These are phyloP conservation scores for Caenorhabditis sp. DNA, from an alignment of 2,888 invertebrate genomes.

Conservation along the genomic window DNA sequence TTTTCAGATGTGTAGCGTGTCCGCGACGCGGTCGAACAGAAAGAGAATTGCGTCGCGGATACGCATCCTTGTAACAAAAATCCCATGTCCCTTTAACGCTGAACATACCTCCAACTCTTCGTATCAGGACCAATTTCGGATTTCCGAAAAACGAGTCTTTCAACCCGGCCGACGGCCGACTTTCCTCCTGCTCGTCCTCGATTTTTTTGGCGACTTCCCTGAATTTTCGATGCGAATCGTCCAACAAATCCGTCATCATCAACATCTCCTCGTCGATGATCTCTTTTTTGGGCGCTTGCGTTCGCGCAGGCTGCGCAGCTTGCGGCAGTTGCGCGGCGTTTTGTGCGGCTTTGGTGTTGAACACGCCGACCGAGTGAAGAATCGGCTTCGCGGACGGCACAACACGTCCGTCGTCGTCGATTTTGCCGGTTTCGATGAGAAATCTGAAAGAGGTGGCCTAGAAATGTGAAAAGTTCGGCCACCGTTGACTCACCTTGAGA, in stretches of 20 bases:
- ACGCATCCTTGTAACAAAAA: no score
- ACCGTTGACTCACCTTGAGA: conserved; percentile 29
- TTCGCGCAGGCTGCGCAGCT: not conserved
- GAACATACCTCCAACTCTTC: conserved; percentile 13
- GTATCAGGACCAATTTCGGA: conserved; percentile 24
- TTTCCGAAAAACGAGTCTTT: conserved; percentile 26
- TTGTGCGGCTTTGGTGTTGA: not conserved
- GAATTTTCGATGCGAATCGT: conserved; percentile 32
- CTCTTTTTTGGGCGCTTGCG: not conserved
- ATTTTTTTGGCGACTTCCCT: conserved; percentile 12
- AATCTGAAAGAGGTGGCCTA: conserved; percentile 6
- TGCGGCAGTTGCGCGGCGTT: not conserved
- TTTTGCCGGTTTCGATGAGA: conserved; percentile 18
- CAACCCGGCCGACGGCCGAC: not conserved
- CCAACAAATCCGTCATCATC: conserved; percentile 16
- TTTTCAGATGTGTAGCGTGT: no score
- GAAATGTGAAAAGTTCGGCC: not conserved
- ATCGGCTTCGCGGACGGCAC: conserved; percentile 16
- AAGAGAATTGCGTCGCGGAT: no score
- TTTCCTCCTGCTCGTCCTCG: conserved; percentile 7
- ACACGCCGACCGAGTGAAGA: not conserved
- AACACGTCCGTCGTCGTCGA: conserved; percentile 27
- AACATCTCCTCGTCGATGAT: conserved; percentile 21
- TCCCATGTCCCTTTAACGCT: no score
- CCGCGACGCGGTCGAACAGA: no score